These are phyloP conservation scores for Camelus bactrianus DNA, from an alignment of 2,113 vertebrate species.

Conservation along the genomic window DNA sequence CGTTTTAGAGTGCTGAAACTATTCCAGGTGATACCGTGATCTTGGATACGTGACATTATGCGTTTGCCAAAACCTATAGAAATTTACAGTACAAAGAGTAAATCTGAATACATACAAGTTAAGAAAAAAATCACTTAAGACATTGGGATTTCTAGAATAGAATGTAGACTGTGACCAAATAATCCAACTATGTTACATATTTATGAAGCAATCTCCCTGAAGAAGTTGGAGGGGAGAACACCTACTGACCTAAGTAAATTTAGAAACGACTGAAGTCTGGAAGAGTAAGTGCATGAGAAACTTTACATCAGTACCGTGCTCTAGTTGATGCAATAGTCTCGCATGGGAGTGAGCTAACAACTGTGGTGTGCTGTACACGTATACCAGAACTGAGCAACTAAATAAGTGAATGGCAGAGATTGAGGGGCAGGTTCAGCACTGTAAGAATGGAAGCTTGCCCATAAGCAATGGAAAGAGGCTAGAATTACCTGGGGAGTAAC, in stretches of 20 bases:
- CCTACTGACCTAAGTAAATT: background rate
- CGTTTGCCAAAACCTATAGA: background rate
- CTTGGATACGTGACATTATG: background rate
- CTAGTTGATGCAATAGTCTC: background rate
- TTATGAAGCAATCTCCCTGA: background rate
- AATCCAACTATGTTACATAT: background rate
- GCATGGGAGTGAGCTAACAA: background rate
- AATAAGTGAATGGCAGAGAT: background rate
- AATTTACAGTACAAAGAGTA: background rate
- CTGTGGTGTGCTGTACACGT: background rate
- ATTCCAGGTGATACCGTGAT: too few relatives aligned
- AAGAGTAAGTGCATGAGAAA: background rate
- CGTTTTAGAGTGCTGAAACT: background rate
- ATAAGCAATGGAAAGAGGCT: background rate
- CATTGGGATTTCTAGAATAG: background rate
- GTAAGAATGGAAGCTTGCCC: background rate
- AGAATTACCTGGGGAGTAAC: background rate
- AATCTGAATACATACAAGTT: background rate
- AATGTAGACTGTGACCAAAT: background rate
- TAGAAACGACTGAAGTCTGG: background rate
- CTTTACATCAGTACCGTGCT: background rate
- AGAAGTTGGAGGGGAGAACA: background rate
- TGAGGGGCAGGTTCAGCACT: background rate
- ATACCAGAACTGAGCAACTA: background rate
- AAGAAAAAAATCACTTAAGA: background rate